Evolutionary conservation across 2,888 invertebrate species (phyloP).

Genomic region (Ephialtes manifestator): DNA sequence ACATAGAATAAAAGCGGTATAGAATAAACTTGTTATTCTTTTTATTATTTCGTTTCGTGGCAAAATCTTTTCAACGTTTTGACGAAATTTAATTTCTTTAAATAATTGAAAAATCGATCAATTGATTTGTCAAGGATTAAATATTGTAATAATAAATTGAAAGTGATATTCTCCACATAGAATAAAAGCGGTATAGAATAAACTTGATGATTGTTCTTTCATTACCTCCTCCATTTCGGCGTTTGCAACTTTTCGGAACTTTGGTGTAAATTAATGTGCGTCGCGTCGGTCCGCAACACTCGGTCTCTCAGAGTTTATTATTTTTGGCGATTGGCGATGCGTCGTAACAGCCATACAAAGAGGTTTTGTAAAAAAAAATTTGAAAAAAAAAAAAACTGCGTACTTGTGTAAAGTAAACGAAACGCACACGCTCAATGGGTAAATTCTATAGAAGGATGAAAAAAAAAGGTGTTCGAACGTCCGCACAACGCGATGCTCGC

Average conservation of each 20-base stretch:
- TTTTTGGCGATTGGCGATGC: not conserved
- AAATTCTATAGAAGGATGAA: not conserved
- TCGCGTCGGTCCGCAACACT: not conserved
- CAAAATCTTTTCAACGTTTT: no score
- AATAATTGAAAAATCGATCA: no score
- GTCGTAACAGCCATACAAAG: not conserved
- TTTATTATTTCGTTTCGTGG: no score
- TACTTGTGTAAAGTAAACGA: not conserved
- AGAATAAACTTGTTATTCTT: no score
- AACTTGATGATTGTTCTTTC: slow-evolving; percentile 13
- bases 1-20: no score
- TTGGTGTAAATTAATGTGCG: not conserved
- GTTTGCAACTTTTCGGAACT: not conserved
- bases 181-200: no score
- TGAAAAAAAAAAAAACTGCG: not conserved
- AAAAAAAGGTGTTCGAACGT: not conserved
- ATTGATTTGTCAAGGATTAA: no score
- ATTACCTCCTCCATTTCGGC: slow-evolving; percentile 67
- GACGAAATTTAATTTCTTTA: no score
- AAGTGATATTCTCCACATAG: no score
- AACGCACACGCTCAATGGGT: not conserved
- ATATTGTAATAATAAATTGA: no score
- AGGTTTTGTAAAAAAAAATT: no score
- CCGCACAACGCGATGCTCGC: slow-evolving; percentile 35
- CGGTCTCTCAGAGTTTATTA: not conserved